Base-by-base conservation (phyloP, 2,888 invertebrate species). In the Lithophane leautieri region DNA sequence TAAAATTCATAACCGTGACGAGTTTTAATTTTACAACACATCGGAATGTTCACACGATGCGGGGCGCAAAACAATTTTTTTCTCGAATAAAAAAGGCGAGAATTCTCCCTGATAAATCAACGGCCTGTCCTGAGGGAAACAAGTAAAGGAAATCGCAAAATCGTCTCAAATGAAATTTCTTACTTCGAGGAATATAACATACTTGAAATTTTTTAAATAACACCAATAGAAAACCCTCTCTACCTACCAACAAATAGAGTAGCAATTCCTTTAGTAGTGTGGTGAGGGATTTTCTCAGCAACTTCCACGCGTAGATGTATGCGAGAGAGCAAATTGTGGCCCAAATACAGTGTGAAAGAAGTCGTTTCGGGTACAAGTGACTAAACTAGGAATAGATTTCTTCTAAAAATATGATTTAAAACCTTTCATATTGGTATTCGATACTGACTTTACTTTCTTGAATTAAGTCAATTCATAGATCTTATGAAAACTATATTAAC, bases 111-210 rank as follows among this genome's bases (percentile, higher is more conserved):
- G 91, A 94, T 95, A 96, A 96, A 95, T 95, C 95, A 95, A 94
- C 93, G 90, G 88, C 79, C 87, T 86, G 81, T 90, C 92, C 95
- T 91, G 89, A 42, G 87, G 94, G 95, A 94, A 91, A 91, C 91
- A 88, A 90, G 92, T 85, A 89, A 87, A 89, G 89, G 90, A 93
- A 94, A 94, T 95, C 94, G 94, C 92, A 92, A 93, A 95, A 95
- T 94, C 93, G 94, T 94, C 95, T 93, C 94, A 95, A 95, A 96
- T 95, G 94, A 96, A 96, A 95, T 96, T 95, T 95, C 94, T 93
- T 92, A 94, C 94, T 93, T 91, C 92, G 88, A 91, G 90, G 89
- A 92, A 86, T 92, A 92, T 91, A 93, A 92, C 92, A 92, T 92
- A 92, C 93, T 92, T 85, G 90, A 89, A 90, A 90, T 86, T 89